Evolutionary conservation across 2,113 vertebrate species (phyloP).

Genomic region (Cryptomyrus ogoouensis): DNA sequence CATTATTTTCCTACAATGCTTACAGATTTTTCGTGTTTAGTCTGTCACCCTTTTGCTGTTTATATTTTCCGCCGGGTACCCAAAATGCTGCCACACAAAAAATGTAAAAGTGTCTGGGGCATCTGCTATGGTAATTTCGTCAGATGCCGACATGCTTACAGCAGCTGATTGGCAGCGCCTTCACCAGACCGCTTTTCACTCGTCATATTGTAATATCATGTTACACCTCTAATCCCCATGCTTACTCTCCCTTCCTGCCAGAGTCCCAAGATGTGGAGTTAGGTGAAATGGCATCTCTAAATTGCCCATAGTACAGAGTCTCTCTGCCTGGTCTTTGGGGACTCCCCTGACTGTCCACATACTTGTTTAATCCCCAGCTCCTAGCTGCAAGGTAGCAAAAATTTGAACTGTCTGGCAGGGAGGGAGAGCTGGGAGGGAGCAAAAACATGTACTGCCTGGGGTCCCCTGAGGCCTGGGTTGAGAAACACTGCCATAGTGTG

Average conservation of each 20-base stretch:
- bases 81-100: no score
- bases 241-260: neutral
- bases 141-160: no score
- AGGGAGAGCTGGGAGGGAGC: neutral
- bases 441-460: neutral
- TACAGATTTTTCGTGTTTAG: no score
- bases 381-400: neutral
- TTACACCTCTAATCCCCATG: no score
- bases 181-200: no score
- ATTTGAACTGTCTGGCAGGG: neutral
- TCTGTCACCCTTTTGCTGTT: no score
- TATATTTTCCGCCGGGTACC: no score
- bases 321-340: neutral
- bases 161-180: no score
- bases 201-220: no score
- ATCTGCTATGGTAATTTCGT: no score
- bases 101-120: no score
- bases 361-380: neutral
- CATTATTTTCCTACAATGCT: no score
- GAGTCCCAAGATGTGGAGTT: neutral
- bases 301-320: neutral
- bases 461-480: neutral
- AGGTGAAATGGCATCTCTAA: neutral
- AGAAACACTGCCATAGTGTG: neutral
- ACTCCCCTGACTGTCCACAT: neutral